Evolutionary conservation across 2,113 vertebrate species (phyloP).

Genomic region (Oenanthe melanoleuca): DNA sequence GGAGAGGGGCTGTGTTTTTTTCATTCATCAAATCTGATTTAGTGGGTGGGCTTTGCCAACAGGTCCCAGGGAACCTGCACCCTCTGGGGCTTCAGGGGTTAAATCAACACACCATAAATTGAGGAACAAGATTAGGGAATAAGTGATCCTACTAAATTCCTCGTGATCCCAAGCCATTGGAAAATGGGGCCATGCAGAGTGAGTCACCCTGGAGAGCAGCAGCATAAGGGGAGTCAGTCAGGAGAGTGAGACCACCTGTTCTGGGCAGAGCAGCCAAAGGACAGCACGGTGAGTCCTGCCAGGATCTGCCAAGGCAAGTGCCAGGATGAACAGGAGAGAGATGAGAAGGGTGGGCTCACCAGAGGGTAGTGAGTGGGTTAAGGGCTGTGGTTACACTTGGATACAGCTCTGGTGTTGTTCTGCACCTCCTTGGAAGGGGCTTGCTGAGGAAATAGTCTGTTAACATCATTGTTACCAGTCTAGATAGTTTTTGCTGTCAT

Average conservation of each 20-base stretch:
- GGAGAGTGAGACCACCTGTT: fast-evolving
- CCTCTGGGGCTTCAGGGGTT: background rate
- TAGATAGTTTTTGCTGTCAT: background rate
- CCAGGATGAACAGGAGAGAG: background rate
- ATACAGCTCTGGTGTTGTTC: fast-evolving
- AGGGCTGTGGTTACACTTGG: fast-evolving
- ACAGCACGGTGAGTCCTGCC: background rate
- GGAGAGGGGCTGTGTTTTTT: fast-evolving
- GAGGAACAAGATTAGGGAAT: conserved; percentile 49
- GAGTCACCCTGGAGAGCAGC: background rate
- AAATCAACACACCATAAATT: background rate
- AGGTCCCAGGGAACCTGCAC: fast-evolving
- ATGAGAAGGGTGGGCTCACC: fast-evolving
- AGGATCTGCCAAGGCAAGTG: background rate
- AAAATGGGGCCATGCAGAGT: background rate
- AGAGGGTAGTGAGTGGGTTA: background rate
- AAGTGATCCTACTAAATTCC: conserved; percentile 28
- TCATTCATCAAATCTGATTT: fast-evolving
- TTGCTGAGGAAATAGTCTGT: background rate
- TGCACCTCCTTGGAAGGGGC: background rate
- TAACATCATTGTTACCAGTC: background rate
- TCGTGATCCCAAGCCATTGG: conserved; percentile 16
- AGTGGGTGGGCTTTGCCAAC: background rate
- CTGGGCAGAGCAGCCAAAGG: background rate
- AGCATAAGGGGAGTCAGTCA: background rate